These are phyloP conservation scores for Leucozona laternaria DNA, from an alignment of 2,888 invertebrate genomes.

Conservation along the genomic window DNA sequence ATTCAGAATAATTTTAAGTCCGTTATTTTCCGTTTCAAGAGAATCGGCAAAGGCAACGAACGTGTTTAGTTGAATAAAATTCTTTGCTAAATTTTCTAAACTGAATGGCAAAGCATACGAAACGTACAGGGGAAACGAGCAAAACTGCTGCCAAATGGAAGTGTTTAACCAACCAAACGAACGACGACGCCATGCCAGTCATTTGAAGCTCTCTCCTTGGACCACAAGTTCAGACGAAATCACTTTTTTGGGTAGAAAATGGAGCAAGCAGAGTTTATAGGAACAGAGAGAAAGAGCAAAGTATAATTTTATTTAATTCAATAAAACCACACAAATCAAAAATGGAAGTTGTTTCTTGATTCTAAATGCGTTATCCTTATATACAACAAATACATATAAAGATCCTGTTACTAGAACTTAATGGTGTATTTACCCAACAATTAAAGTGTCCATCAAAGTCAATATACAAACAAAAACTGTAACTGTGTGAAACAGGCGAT, in stretches of 20 bases:
- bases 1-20: constrained; percentile 57
- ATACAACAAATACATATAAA: neutral
- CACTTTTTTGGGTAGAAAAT: neutral
- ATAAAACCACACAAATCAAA: constrained; percentile 17
- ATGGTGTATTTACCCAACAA: constrained; percentile 66
- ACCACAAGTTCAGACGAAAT: constrained; percentile 2
- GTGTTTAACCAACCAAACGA: constrained; percentile 3
- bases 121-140: neutral
- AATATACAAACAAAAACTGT: constrained; percentile 24
- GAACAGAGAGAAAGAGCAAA: neutral
- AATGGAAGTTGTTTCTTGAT: neutral
- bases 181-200: constrained; percentile 7
- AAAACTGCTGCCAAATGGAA: constrained; percentile 21
- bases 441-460: constrained; percentile 70
- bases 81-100: neutral
- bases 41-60: neutral
- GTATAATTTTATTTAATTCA: constrained; percentile 22
- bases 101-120: neutral
- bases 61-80: constrained; percentile 26
- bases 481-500: neutral
- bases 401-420: constrained; percentile 12
- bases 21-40: constrained; percentile 43
- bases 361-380: constrained; percentile 18
- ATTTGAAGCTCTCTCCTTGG: constrained; percentile 4
- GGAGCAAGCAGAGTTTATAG: neutral